phyloP scores from a whole-genome alignment of 2,797 vertebrate genomes.

The Lutjanus campechanus region DNA sequence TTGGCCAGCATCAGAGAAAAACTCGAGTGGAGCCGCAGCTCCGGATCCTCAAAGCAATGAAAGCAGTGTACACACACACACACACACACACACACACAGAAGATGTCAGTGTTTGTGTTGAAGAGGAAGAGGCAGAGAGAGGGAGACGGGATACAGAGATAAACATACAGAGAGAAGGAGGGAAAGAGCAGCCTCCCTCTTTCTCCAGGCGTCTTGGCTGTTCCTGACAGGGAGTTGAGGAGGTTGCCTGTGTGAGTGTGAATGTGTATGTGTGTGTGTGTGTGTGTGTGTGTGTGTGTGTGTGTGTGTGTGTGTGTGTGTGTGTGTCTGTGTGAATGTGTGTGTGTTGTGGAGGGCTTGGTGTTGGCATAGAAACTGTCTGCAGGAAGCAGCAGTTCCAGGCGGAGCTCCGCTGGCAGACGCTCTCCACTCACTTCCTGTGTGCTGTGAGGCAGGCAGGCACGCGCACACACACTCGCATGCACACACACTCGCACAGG shows the following conservation, averaged over 20 bases:
- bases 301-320: conserved; percentile 21
- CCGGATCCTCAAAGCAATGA: conserved; percentile 60
- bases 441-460: conserved; percentile 77
- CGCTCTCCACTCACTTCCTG: conserved; percentile 88
- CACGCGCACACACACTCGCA: conserved; percentile 49
- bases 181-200: conserved; percentile 66
- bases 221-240: conserved; percentile 63
- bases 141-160: conserved; percentile 68
- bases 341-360: conserved; percentile 59
- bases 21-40: conserved; percentile 43
- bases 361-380: conserved; percentile 86
- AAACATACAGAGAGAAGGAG: conserved; percentile 66
- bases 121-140: conserved; percentile 60
- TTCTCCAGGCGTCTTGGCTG: conserved; percentile 59
- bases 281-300: conserved; percentile 30
- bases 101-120: conserved; percentile 72
- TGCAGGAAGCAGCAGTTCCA: conserved; percentile 88
- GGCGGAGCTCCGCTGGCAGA: conserved; percentile 86
- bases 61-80: conserved; percentile 43
- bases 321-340: conserved; percentile 16
- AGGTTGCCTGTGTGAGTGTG: conserved; percentile 41
- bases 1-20: conserved; percentile 63
- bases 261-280: conserved; percentile 17
- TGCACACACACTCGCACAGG: conserved; percentile 63
- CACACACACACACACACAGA: conserved; percentile 23